Percentiles rank a stretch among this genome's conserved stretches.
Evolutionary conservation across 2,888 invertebrate genomes (phyloP).

Genomic region (Eudemis profundana): DNA sequence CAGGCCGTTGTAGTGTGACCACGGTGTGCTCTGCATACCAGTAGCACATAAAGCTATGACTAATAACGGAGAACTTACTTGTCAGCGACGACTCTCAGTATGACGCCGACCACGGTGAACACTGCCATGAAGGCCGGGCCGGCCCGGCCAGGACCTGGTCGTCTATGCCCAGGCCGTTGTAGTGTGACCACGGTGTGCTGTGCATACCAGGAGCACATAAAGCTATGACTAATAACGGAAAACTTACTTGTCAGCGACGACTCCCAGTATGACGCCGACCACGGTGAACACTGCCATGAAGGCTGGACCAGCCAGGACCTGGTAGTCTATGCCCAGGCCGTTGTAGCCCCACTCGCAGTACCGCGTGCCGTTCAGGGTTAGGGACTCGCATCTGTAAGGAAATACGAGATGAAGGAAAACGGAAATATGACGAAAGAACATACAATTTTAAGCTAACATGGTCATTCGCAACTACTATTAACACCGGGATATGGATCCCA

Average conservation of each 20-base stretch:
- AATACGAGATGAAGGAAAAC: not conserved
- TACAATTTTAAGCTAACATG: no score
- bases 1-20: slow-evolving; percentile 95
- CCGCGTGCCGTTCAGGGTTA: slow-evolving; percentile 88
- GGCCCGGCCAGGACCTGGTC: no score
- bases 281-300: slow-evolving; percentile 97
- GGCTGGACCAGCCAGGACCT: slow-evolving; percentile 95
- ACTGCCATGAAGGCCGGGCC: no score
- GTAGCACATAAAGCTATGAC: not conserved
- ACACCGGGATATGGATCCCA: no score
- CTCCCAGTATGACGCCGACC: slow-evolving; percentile 93
- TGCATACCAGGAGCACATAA: not conserved
- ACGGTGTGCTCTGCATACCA: no score
- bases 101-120: no score
- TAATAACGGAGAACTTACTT: no score
- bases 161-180: no score
- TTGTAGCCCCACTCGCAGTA: slow-evolving; percentile 98
- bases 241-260: slow-evolving; percentile 90
- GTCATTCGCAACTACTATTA: no score
- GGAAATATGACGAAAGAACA: not conserved
- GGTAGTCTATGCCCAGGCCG: slow-evolving; percentile 96
- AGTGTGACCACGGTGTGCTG: no score
- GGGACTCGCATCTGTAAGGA: slow-evolving; percentile 85
- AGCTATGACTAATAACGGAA: not conserved
- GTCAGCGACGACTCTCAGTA: no score